These are phyloP conservation scores for Hyposmocoma kahamanoa DNA, from an alignment of 1,140 invertebrate genomes.

Conservation along the genomic window DNA sequence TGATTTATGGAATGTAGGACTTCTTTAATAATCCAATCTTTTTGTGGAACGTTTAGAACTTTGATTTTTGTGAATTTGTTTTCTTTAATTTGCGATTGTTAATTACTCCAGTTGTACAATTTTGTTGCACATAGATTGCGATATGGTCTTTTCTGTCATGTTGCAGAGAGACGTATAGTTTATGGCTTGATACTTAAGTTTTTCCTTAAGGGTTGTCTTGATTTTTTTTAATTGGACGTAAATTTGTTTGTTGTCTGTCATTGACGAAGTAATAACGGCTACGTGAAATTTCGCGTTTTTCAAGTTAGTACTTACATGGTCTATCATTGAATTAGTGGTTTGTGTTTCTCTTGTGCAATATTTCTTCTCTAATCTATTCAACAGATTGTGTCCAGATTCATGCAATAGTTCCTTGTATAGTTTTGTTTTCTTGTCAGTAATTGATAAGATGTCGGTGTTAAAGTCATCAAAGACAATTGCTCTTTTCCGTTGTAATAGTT, in stretches of 20 bases:
- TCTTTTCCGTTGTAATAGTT: background rate
- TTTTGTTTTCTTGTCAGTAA: background rate
- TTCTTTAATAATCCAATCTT: constrained; percentile 19
- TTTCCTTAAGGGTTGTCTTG: background rate
- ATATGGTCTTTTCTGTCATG: background rate
- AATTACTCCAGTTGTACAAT: background rate
- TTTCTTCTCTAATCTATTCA: constrained; percentile 6
- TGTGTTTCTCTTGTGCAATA: constrained; percentile 2
- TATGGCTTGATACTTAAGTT: background rate
- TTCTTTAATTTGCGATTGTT: background rate
- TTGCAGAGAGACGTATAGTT: background rate
- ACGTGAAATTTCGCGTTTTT: constrained; percentile 4
- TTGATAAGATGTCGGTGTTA: constrained; percentile 7
- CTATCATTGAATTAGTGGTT: constrained; percentile 4
- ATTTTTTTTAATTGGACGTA: background rate
- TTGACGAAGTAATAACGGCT: background rate
- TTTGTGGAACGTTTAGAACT: constrained; percentile 12
- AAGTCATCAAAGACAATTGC: constrained; percentile 10
- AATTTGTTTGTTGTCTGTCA: constrained; percentile 7
- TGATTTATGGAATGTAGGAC: constrained; percentile 11
- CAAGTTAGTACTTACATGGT: constrained; percentile 9
- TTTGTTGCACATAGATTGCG: background rate
- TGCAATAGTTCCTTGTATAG: background rate
- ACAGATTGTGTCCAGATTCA: constrained; percentile 2
- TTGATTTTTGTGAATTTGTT: constrained; percentile 9